Conservation (phyloP, 1,140 invertebrate species). For the Magallana gigas region DNA sequence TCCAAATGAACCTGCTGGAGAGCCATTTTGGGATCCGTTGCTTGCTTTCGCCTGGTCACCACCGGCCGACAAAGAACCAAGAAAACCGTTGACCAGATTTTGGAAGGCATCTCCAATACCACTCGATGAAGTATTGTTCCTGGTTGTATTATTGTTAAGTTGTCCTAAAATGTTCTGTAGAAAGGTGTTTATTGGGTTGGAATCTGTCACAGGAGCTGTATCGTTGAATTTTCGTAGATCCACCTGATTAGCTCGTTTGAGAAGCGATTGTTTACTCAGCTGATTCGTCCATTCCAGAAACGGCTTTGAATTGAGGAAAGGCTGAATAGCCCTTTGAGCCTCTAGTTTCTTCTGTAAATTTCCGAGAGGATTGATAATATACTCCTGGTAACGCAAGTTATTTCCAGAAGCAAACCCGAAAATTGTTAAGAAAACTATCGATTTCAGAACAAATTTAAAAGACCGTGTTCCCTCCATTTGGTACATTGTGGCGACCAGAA, state of each 20-base stretch:
- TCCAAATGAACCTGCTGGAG: background rate
- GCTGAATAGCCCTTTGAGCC: background rate
- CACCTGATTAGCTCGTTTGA: background rate
- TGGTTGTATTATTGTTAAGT: background rate
- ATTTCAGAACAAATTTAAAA: background rate
- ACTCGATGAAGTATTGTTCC: background rate
- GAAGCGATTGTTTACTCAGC: background rate
- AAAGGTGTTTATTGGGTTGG: background rate
- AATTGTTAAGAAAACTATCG: background rate
- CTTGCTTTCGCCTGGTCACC: background rate
- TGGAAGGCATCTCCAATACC: background rate
- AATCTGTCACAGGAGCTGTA: background rate
- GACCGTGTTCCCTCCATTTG: background rate
- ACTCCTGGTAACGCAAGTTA: background rate
- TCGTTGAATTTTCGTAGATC: background rate
- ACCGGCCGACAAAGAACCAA: background rate
- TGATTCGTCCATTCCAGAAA: constrained; percentile 23
- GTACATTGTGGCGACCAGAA: background rate
- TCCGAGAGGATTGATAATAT: background rate
- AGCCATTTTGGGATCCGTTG: background rate
- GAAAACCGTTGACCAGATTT: background rate
- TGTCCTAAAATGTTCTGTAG: background rate
- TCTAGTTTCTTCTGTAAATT: background rate
- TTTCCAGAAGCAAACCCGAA: background rate
- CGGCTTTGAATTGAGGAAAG: background rate